Evolutionary conservation across 2,113 vertebrate species (phyloP), one percentile per base, ranked within the genome.

Genomic region (Syngnathus typhle): DNA sequence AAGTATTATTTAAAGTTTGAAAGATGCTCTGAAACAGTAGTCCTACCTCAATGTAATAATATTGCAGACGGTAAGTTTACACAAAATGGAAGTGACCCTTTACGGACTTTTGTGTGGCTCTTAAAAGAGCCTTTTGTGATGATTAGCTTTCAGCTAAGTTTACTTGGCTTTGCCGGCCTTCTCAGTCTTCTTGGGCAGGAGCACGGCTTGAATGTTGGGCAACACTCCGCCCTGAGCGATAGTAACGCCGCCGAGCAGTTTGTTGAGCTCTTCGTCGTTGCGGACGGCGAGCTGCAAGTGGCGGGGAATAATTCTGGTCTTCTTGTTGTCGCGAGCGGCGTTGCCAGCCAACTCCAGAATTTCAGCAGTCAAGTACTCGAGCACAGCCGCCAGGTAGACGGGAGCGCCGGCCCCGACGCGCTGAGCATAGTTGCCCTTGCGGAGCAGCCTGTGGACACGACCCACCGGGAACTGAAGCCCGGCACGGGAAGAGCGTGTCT

Each of bases 51-150:
- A 23, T 23, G 1, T 23, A 23, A 23, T 23, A 23, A 23, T 23
- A 23, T 23, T 23, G 23, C 23, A 23, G 23, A 23, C 23, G 23
- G 23, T 23, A 23, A 23, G 23, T 1, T 23, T 23, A 23, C 23
- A 1, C 23, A 23, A 23, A 23, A 23, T 23, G 23, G 23, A 23
- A 23, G 1, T 23, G 23, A 23, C 23, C 23, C 23, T 23, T 23
- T 23, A 1, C 23, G 23, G 23, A 23, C 23, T 1, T 23, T 23
- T 71, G 38, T 21, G 67, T 61, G 78, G 73, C 78, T 80, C 78
- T 80, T 73, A 80, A 80, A 79, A 80, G 78, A 80, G 78, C 78
- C 78, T 60, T 80, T 79, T 76, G 23, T 23, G 23, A 23, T 23
- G 23, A 23, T 75, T 70, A 58, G 51, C 69, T 70, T 18, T 1